A percentile compares a stretch with the other conserved stretches of the same genome.
Evolutionary conservation across 2,113 vertebrate genomes (phyloP).

Genomic region (Daboia siamensis): DNA sequence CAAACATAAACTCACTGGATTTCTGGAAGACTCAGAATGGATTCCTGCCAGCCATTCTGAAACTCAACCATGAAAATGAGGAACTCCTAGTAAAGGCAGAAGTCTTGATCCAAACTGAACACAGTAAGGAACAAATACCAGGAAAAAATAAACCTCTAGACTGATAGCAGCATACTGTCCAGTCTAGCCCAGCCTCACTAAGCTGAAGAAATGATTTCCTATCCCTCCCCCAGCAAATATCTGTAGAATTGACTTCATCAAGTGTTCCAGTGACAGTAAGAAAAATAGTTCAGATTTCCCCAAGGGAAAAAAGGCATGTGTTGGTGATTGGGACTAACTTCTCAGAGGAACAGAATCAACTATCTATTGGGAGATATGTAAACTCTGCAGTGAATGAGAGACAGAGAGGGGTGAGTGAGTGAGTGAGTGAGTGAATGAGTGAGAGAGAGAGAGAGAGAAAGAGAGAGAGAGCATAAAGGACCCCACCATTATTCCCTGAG

Average conservation of each 20-base stretch:
- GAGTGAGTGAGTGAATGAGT: accelerated
- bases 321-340: background rate
- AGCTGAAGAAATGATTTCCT: background rate
- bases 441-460: too few relatives aligned
- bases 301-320: background rate
- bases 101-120: too few relatives aligned
- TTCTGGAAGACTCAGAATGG: too few relatives aligned
- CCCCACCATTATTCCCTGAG: background rate
- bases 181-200: background rate
- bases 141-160: too few relatives aligned
- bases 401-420: background rate
- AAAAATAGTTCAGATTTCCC: background rate
- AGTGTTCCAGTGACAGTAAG: background rate
- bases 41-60: too few relatives aligned
- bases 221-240: background rate
- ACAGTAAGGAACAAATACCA: too few relatives aligned
- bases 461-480: background rate
- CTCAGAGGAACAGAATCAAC: background rate
- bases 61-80: too few relatives aligned
- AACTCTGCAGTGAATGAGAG: background rate
- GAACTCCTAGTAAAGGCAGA: too few relatives aligned
- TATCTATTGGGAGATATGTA: background rate
- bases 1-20: too few relatives aligned
- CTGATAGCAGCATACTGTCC: background rate
- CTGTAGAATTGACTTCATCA: background rate